Evolutionary conservation across 2,113 vertebrate species (phyloP).

Genomic region (Mohoua ochrocephala): DNA sequence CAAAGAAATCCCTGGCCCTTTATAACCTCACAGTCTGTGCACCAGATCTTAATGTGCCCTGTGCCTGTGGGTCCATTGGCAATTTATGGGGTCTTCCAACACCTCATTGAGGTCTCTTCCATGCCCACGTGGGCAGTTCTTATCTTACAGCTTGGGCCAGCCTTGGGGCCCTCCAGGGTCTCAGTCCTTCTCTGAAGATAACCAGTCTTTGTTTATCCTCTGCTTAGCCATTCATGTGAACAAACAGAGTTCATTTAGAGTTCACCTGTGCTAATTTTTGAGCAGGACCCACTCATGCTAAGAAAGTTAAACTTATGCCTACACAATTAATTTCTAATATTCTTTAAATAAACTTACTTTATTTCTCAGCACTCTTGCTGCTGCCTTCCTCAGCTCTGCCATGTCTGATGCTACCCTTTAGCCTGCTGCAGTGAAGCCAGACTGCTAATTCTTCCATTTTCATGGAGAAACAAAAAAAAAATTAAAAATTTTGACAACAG

Average conservation of each 20-base stretch:
- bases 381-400: not conserved
- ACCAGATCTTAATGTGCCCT: not conserved
- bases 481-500: not conserved
- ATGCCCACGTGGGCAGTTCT: not conserved
- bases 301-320: not conserved
- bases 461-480: not conserved
- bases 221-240: not conserved
- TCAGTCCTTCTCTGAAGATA: not conserved
- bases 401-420: not conserved
- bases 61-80: not conserved
- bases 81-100: not conserved
- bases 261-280: not conserved
- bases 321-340: not conserved
- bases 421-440: not conserved
- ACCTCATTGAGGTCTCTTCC: not conserved
- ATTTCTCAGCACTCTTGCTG: not conserved
- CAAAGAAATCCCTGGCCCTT: not conserved
- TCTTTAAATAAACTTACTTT: not conserved
- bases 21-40: not conserved
- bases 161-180: not conserved
- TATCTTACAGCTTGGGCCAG: not conserved
- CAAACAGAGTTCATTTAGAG: not conserved
- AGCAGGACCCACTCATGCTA: not conserved
- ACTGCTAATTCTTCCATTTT: not conserved
- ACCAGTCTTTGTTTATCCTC: not conserved